Evolutionary conservation across 92 coral and sea anemone genomes (phyloP).

Genomic region (Epizoanthus scotinus): DNA sequence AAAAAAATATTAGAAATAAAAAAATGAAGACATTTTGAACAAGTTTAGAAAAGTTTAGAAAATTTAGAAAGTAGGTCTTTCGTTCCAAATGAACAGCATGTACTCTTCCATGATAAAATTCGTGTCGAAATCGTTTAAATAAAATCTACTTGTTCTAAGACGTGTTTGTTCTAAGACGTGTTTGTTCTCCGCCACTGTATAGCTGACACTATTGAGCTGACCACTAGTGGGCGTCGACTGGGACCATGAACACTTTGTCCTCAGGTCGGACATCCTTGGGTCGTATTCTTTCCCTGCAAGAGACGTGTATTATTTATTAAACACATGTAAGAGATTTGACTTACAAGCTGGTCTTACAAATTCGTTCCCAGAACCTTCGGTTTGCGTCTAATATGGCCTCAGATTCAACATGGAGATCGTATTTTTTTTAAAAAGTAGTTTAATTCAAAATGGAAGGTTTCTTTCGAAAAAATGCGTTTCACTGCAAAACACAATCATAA

Average conservation of each 20-base stretch:
- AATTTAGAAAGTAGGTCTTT: no score
- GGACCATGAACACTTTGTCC: slow-evolving; percentile 93
- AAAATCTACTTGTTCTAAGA: background rate
- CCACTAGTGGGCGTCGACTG: slow-evolving; percentile 59
- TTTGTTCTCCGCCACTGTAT: background rate
- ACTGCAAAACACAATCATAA: no score
- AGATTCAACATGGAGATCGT: no score
- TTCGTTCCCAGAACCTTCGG: background rate
- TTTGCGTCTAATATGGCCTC: background rate
- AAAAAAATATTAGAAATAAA: no score
- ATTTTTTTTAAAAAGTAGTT: no score
- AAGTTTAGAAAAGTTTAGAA: no score
- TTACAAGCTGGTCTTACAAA: background rate
- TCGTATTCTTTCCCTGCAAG: slow-evolving; percentile 84
- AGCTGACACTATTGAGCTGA: background rate
- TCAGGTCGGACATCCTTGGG: slow-evolving; percentile 80
- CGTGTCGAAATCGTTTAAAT: background rate
- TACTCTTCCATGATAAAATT: background rate
- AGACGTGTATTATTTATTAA: no score
- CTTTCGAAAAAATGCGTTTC: no score
- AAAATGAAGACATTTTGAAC: no score
- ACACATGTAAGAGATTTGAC: background rate
- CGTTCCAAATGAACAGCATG: no score
- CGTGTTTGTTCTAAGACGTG: background rate
- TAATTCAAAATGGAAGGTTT: no score